Conservation (phyloP, 2,797 vertebrate species). For the Sebastes jordani region DNA sequence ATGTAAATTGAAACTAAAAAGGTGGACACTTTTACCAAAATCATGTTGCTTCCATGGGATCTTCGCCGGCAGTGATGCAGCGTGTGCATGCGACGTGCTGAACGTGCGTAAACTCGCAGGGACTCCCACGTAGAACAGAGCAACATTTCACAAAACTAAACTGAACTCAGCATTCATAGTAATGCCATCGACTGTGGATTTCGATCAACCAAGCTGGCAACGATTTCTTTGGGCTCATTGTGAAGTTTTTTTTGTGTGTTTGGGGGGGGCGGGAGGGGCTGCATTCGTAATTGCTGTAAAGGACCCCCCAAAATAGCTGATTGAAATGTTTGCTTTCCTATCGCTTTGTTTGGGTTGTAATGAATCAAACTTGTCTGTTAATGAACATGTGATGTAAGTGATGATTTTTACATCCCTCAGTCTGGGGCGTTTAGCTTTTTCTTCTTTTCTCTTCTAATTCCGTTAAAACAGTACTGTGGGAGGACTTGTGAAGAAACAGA, state of each 20-base stretch:
- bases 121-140: slow-evolving; percentile 42
- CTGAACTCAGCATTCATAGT: slow-evolving; percentile 35
- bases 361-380: slow-evolving; percentile 63
- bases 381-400: slow-evolving; percentile 57
- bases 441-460: slow-evolving; percentile 43
- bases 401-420: slow-evolving; percentile 45
- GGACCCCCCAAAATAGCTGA: slow-evolving; percentile 33
- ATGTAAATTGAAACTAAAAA: slow-evolving; percentile 65
- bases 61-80: slow-evolving; percentile 59
- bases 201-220: slow-evolving; percentile 41
- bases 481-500: slow-evolving; percentile 24
- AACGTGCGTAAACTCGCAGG: slow-evolving; percentile 55
- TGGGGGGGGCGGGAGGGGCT: not conserved
- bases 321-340: slow-evolving; percentile 64
- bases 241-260: slow-evolving; percentile 13
- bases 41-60: slow-evolving; percentile 71
- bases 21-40: slow-evolving; percentile 61
- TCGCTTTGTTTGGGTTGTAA: slow-evolving; percentile 68
- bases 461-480: slow-evolving; percentile 13
- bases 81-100: slow-evolving; percentile 74
- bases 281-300: slow-evolving; percentile 51
- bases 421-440: slow-evolving; percentile 23
- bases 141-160: slow-evolving; percentile 50
- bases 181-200: slow-evolving; percentile 45
- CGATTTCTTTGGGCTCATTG: slow-evolving; percentile 35